Percentiles rank a stretch among this genome's conserved stretches.
Evolutionary conservation across 2,113 vertebrate genomes (phyloP).

Genomic region (rabbit (Oryctolagus cuniculus)): mOryCun1.1 NC_091439.1:123741501-123742000

Average conservation of each 20-base stretch:
- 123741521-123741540: neutral
- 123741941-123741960: neutral
- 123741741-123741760: neutral
- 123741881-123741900: neutral
- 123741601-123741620: neutral
- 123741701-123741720: neutral
- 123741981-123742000: neutral
- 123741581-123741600: neutral
- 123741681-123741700: neutral
- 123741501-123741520: neutral
- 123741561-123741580: accelerated
- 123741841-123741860: neutral
- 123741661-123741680: neutral
- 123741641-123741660: neutral
- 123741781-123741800: neutral
- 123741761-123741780: neutral
- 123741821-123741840: neutral
- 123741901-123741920: neutral
- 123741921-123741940: neutral
- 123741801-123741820: neutral
- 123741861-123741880: neutral
- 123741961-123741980: neutral
- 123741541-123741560: no score
- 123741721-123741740: neutral
- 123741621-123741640: no score